Conservation (phyloP, 2,888 invertebrate species). For the Phanerotoma sp. region DNA sequence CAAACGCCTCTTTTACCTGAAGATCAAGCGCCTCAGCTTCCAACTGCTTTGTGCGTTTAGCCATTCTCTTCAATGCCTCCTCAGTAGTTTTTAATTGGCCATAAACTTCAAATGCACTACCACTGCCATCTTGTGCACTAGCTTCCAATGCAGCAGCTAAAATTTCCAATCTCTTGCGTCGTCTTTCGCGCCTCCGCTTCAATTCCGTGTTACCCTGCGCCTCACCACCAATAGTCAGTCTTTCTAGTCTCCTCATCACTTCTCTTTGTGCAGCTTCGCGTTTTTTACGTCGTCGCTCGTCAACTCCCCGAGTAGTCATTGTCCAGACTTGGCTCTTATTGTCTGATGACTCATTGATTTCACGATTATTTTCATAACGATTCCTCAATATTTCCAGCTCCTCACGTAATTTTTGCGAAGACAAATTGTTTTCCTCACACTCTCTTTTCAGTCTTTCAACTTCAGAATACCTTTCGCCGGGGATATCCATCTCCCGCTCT, state of each 20-base stretch:
- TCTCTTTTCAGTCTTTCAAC: conserved; percentile 44
- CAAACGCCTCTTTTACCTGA: too few species aligned
- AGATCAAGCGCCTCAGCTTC: conserved; percentile 53
- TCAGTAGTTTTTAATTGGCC: conserved; percentile 54
- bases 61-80: conserved; percentile 54
- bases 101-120: conserved; percentile 53
- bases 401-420: conserved; percentile 46
- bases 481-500: too few species aligned
- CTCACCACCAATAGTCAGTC: conserved; percentile 54
- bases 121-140: conserved; percentile 50
- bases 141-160: conserved; percentile 50
- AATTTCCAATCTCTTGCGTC: conserved; percentile 48
- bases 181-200: conserved; percentile 41
- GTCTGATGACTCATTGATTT: background rate
- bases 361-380: conserved; percentile 28
- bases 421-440: conserved; percentile 47
- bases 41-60: conserved; percentile 48
- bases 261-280: conserved; percentile 52
- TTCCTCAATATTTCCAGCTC: conserved; percentile 42
- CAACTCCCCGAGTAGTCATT: conserved; percentile 40
- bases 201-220: conserved; percentile 48
- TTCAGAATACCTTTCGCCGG: conserved; percentile 30
- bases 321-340: conserved; percentile 31
- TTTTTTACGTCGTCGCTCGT: conserved; percentile 46
- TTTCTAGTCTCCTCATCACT: conserved; percentile 49